phyloP scores from a whole-genome alignment of 2,888 invertebrate species.

The Branchipolynoe longqiensis region DNA sequence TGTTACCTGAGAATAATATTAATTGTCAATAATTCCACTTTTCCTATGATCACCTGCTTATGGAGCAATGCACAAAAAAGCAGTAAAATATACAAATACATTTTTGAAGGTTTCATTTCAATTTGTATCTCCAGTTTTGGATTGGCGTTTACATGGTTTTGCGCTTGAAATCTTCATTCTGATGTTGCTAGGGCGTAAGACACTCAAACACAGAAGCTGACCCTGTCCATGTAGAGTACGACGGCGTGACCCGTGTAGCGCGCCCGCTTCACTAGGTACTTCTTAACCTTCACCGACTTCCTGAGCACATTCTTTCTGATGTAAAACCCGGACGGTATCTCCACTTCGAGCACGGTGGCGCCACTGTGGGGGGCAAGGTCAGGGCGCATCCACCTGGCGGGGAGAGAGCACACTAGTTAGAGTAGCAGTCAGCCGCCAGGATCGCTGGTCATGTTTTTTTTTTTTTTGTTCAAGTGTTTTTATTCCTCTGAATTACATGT shows the following conservation, averaged over 20 bases:
- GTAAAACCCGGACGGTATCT: conserved; percentile 63
- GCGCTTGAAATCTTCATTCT: not conserved
- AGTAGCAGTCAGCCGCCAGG: not conserved
- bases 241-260: conserved; percentile 61
- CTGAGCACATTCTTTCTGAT: conserved; percentile 61
- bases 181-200: conserved; percentile 59
- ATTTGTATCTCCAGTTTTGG: not conserved
- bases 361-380: conserved; percentile 62
- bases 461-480: too few relatives aligned
- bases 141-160: too few relatives aligned
- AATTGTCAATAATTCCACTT: too few relatives aligned
- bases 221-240: conserved; percentile 63
- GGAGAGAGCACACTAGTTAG: too few relatives aligned
- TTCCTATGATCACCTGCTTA: too few relatives aligned
- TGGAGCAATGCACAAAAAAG: too few relatives aligned
- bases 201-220: conserved; percentile 74
- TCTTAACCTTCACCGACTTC: not conserved
- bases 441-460: not conserved
- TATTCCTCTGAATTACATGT: too few relatives aligned
- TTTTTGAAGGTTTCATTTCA: not conserved
- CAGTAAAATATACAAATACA: too few relatives aligned
- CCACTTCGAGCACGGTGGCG: conserved; percentile 56
- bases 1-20: too few relatives aligned
- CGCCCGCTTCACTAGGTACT: not conserved
- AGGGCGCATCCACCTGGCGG: conserved; percentile 62